Base-by-base conservation (phyloP, 92 coral and sea anemone species). In the Porites lobata region DNA sequence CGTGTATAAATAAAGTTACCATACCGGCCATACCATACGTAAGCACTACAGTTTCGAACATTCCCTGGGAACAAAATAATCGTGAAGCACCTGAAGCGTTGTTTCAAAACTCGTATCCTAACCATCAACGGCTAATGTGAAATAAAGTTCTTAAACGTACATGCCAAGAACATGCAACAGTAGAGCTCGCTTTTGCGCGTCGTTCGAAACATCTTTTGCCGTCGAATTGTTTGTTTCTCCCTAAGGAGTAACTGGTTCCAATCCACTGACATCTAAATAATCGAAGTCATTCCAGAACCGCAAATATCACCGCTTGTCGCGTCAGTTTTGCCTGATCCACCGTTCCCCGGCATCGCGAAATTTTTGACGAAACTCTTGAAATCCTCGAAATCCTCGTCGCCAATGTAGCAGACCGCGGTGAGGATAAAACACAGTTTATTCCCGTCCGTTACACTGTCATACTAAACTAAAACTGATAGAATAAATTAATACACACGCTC, bases 21-120 rank as follows among this genome's bases (percentile, higher is more conserved):
- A 29, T 24, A 24, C 24, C 24, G 24, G 24, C 24, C 38, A 29
- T 38, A 38, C 47, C 47, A 38, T 38, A 38, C 47, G 5, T 38
- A 38, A 38, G 5, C 47, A 38, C 47, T 38, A 38, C 47, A 38
- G 47, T 3, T 38, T 38, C 47, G 47, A 3, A 38, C 47, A 38
- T 38, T 38, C 0, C 47, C 83, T 83, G 9, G 89, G 92, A 20
- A 82, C 22, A 69, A 89, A 83, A 81, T 89, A 89, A 61, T 83
- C 87, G 77, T 89, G 88, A 17, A 83, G 58, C 3, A 89, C 89
- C 26, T 59, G 14, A 14, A 80, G 62, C 7, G 85, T 80, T 8
- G 1, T 77, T 17, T 80, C 59, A 20, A 51, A 29, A 50, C 54
- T 19, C 12, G 65, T 38, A 15, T 13, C 15, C n/a, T 10, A 8